These are phyloP conservation scores for Camptogramma bilineatum DNA, from an alignment of 2,888 invertebrate species.

Conservation along the genomic window DNA sequence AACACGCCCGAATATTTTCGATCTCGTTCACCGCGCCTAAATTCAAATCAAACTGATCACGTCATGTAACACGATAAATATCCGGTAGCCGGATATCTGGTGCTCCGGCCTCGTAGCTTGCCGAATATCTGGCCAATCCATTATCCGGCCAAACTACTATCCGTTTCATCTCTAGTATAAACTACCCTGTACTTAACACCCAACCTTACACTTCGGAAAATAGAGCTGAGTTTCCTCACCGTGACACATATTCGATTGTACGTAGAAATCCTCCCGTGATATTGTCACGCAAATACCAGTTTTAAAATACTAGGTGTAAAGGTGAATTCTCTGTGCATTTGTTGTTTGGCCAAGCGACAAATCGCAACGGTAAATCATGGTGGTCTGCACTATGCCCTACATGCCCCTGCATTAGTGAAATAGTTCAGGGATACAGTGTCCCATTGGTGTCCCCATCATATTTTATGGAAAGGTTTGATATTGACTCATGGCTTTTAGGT, in stretches of 20 bases:
- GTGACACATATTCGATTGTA: constrained; percentile 22
- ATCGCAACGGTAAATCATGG: constrained; percentile 33
- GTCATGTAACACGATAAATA: no score
- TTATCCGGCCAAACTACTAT: no score
- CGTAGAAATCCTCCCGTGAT: constrained; percentile 7
- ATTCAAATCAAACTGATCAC: no score
- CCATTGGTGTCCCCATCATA: constrained; percentile 8
- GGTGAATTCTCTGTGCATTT: constrained; percentile 5
- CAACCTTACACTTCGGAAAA: background rate
- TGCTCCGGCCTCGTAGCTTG: no score
- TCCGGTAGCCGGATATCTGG: no score
- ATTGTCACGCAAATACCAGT: constrained; percentile 7
- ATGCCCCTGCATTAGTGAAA: constrained; percentile 26
- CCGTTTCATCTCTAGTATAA: no score
- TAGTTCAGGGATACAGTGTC: constrained; percentile 3
- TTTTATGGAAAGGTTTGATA: constrained; percentile 2
- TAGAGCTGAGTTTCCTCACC: background rate
- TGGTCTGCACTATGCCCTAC: constrained; percentile 32
- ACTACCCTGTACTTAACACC: background rate
- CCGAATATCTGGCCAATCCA: no score
- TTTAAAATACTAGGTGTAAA: background rate
- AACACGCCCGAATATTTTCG: no score
- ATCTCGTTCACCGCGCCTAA: no score
- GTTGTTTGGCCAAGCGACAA: constrained; percentile 23
- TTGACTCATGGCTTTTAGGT: constrained; percentile 1